A percentile compares a stretch with the other conserved stretches of the same genome.
Evolutionary conservation across 2,797 vertebrate species (phyloP).

Genomic region (Remorina albescens): DNA sequence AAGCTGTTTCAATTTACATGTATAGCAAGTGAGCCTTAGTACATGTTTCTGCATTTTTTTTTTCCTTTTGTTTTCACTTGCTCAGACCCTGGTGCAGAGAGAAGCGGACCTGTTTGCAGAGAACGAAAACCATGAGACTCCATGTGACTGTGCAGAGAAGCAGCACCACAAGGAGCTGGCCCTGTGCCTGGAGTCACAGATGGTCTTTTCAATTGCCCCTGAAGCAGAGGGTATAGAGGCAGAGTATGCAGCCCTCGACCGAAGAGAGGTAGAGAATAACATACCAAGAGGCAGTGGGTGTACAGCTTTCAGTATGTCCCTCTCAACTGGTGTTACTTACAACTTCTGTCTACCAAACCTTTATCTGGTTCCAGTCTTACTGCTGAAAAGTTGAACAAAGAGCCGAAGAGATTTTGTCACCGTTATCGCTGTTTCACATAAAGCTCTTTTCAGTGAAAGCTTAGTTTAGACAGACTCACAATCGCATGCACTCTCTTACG

Average conservation of each 20-base stretch:
- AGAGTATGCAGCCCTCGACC: conserved; percentile 97
- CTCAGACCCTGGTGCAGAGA: conserved; percentile 91
- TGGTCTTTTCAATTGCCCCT: conserved; percentile 98
- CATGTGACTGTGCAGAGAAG: conserved; percentile 98
- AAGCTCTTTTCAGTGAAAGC: conserved; percentile 13
- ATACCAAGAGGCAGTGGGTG: conserved; percentile 27
- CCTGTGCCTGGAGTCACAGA: conserved; percentile 97
- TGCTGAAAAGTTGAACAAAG: neutral
- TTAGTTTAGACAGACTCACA: conserved; percentile 32
- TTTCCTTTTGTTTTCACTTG: conserved; percentile 22
- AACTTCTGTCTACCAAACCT: conserved; percentile 2
- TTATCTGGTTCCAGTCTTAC: neutral
- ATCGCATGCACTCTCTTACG: conserved; percentile 20
- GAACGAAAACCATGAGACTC: conserved; percentile 98
- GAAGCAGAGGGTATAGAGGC: conserved; percentile 96
- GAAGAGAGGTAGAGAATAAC: conserved; percentile 90
- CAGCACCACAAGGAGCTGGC: conserved; percentile 98
- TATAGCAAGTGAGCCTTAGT: neutral
- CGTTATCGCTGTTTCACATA: conserved; percentile 7
- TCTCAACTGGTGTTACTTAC: conserved; percentile 42
- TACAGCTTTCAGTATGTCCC: conserved; percentile 20
- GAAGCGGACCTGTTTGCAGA: conserved; percentile 96
- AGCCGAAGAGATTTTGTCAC: neutral
- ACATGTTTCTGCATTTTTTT: neutral
- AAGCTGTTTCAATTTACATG: neutral